Evolutionary conservation across 1,140 invertebrate species (phyloP).

Genomic region (Drosophila willistoni): DNA sequence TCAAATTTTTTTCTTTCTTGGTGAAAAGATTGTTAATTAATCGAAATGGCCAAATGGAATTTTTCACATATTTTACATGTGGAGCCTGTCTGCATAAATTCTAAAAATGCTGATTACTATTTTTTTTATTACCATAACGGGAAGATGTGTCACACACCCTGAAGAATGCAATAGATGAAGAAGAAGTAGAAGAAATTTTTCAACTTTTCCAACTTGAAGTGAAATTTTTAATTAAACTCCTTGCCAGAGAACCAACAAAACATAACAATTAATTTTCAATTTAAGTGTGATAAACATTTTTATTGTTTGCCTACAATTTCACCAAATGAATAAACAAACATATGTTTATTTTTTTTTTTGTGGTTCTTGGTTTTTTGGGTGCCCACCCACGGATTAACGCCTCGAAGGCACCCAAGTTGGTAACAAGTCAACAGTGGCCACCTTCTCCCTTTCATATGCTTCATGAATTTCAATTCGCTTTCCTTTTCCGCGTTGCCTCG

Average conservation of each 20-base stretch:
- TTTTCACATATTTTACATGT: conserved; percentile 52
- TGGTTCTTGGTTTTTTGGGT: no score
- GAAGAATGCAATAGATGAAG: background rate
- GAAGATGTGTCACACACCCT: conserved; percentile 9
- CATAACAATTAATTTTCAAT: conserved; percentile 77
- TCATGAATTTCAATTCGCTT: conserved; percentile 72
- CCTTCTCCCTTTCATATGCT: conserved; percentile 4
- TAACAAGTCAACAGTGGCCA: conserved; percentile 18
- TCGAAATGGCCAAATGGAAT: conserved; percentile 66
- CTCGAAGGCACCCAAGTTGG: conserved; percentile 40
- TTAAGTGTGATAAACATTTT: conserved; percentile 71
- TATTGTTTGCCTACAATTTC: conserved; percentile 74
- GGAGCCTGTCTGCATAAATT: conserved; percentile 33
- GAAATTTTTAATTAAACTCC: conserved; percentile 47
- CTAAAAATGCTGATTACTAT: conserved; percentile 23
- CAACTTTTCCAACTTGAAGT: conserved; percentile 13
- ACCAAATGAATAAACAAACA: conserved; percentile 70
- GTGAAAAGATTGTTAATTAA: conserved; percentile 69
- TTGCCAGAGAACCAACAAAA: conserved; percentile 10
- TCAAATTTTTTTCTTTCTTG: background rate
- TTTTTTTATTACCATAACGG: conserved; percentile 56
- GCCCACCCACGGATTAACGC: conserved; percentile 59
- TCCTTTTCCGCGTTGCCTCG: conserved; percentile 28
- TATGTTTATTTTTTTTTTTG: conserved; percentile 37
- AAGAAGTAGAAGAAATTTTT: conserved; percentile 13